Conservation (phyloP, 2,797 vertebrate species). For the Morelia viridis region DNA sequence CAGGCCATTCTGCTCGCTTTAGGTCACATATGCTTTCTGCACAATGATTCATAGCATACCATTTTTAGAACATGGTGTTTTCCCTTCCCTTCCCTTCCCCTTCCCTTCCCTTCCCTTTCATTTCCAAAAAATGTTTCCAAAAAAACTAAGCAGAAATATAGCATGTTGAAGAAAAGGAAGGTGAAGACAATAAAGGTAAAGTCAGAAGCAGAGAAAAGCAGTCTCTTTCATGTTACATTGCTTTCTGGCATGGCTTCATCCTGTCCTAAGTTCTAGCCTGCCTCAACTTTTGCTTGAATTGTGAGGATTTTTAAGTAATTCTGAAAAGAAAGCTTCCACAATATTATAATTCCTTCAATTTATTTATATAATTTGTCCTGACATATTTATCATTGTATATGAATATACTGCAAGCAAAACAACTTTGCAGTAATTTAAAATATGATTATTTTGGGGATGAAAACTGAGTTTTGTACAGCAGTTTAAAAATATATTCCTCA, state of each 20-base stretch:
- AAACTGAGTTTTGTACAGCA: background rate
- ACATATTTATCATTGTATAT: background rate
- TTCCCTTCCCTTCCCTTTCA: too few relatives aligned
- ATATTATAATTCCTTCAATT: background rate
- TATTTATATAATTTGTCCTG: background rate
- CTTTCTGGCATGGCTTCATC: background rate
- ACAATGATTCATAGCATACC: fast-evolving
- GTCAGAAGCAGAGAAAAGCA: background rate
- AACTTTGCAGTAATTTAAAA: too few relatives aligned
- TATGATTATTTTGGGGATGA: too few relatives aligned
- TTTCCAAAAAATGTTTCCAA: too few relatives aligned
- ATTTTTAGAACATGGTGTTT: background rate
- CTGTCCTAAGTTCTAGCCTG: background rate
- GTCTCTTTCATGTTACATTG: background rate
- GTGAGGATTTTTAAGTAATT: background rate
- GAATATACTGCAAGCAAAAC: background rate
- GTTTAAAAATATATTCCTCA: background rate
- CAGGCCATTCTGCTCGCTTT: constrained; percentile 6
- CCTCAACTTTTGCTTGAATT: background rate
- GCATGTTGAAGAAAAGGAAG: background rate
- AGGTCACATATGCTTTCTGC: background rate
- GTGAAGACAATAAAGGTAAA: background rate
- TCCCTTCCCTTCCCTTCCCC: too few relatives aligned
- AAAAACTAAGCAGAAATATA: background rate
- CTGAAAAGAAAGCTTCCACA: background rate